phyloP scores from a whole-genome alignment of 2,888 invertebrate genomes.

The Drosophila yooni region DNA sequence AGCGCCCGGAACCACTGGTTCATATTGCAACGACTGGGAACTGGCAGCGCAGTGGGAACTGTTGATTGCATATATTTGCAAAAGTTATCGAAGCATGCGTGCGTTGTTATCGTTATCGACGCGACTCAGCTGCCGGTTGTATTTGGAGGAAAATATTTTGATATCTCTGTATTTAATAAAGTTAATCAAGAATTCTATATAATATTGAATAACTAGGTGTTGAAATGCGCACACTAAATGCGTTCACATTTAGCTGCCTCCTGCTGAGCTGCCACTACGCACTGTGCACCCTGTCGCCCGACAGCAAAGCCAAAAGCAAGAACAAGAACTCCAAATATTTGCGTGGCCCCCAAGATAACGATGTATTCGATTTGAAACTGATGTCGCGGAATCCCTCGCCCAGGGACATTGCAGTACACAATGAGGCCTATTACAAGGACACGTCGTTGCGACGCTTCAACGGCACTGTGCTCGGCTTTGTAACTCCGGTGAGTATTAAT shows the following conservation, averaged over 20 bases:
- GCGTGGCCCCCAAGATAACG: slow-evolving; percentile 87
- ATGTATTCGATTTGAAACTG: slow-evolving; percentile 90
- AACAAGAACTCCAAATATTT: slow-evolving; percentile 74
- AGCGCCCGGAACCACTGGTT: neutral
- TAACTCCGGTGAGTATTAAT: slow-evolving; percentile 91
- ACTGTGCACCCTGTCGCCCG: slow-evolving; percentile 75
- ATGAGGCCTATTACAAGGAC: slow-evolving; percentile 90
- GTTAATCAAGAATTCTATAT: neutral
- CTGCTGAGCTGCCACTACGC: slow-evolving; percentile 38
- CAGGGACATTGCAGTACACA: slow-evolving; percentile 91
- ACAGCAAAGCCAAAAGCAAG: slow-evolving; percentile 73
- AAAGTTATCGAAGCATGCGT: slow-evolving; percentile 4
- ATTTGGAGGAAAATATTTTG: slow-evolving; percentile 14
- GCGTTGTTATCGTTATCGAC: slow-evolving; percentile 20
- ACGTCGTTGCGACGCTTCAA: slow-evolving; percentile 88
- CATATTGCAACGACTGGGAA: neutral
- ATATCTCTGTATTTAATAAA: slow-evolving; percentile 4
- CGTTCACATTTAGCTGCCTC: slow-evolving; percentile 17
- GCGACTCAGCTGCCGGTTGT: slow-evolving; percentile 27
- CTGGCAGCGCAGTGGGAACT: neutral
- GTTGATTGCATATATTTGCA: neutral
- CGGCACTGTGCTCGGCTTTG: slow-evolving; percentile 93
- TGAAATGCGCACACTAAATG: slow-evolving; percentile 47
- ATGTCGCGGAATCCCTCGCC: slow-evolving; percentile 88
- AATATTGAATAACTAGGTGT: neutral